These are phyloP conservation scores for Aulostomus chinensis DNA, from an alignment of 2,797 vertebrate species.

Conservation along the genomic window DNA sequence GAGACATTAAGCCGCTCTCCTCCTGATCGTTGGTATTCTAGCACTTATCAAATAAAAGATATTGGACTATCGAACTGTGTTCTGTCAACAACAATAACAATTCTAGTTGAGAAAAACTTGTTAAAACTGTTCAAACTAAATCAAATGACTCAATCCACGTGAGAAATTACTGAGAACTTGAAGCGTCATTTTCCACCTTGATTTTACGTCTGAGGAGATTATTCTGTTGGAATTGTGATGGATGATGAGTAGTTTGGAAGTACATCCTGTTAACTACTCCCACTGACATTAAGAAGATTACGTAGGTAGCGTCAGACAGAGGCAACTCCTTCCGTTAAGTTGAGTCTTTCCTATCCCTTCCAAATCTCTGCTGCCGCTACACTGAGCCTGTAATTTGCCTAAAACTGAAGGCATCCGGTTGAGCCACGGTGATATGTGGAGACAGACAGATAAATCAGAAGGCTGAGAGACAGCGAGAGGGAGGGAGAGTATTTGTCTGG, in stretches of 20 bases:
- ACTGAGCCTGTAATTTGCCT: conserved; percentile 76
- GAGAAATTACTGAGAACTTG: conserved; percentile 49
- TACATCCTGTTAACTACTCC: conserved; percentile 82
- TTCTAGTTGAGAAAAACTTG: conserved; percentile 44
- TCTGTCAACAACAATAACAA: conserved; percentile 10
- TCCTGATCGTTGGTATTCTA: not conserved
- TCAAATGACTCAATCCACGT: conserved; percentile 46
- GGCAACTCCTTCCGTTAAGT: conserved; percentile 77
- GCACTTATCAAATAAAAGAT: conserved; percentile 1
- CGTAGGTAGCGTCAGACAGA: conserved; percentile 77
- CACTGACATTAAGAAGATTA: conserved; percentile 85
- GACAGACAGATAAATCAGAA: conserved; percentile 69
- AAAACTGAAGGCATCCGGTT: conserved; percentile 75
- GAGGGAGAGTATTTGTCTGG: conserved; percentile 75
- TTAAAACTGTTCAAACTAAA: conserved; percentile 48
- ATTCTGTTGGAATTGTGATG: conserved; percentile 76
- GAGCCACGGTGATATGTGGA: conserved; percentile 50
- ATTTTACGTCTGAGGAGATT: conserved; percentile 75
- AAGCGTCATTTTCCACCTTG: conserved; percentile 63
- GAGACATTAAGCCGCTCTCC: conserved; percentile 4
- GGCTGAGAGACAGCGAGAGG: conserved; percentile 68
- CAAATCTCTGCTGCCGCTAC: conserved; percentile 72
- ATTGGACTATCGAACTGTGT: not conserved
- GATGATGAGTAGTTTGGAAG: conserved; percentile 81
- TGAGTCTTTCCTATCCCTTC: conserved; percentile 75